Evolutionary conservation across 2,888 invertebrate genomes (phyloP), one percentile per base, ranked within the genome.

Genomic region (Netelia inedita): DNA sequence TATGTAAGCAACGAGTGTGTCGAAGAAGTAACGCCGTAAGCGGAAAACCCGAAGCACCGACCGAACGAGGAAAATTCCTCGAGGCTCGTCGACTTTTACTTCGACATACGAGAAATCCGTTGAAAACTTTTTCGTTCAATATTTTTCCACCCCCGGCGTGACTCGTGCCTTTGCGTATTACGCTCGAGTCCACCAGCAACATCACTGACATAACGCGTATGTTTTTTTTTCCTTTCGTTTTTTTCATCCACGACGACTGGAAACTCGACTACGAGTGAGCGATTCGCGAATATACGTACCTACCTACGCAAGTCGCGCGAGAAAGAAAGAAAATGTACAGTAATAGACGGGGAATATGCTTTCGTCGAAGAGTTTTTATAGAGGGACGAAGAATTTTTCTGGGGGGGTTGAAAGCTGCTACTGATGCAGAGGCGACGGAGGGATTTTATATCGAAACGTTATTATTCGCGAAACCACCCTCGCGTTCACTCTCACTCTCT

Each of bases 51-150:
- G 57, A 76, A 53, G 50, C 65, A 23, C 74, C 35, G 19, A 28
- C 41, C 55, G 21, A 41, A 50, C 41, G 55, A 11, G 75, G 35
- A 63, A 55, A 76, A 76, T 82, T 76, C 59, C 69, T 57, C 71
- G 65, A 76, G 59, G 65, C 71, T 72, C 71, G 65, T 72, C 76
- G 82, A 71, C 63, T 76, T 71, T 71, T 63, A 63, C 71, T 2
- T 46, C 14, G 11, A 11, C 46, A 46, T 46, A 14, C 14, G 23
- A 71, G 28, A 78, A 83, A 74, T 83, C 79, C 79, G 79, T 82
- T 73, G 82, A 78, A 46, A 83, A 82, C 82, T 82, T 83, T 79
- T 83, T 73, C 61, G 73, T 69, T 83, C 73, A 74, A 79, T 73
- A 79, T 73, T 74, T 78, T 73, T 83, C 28, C 75, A 21, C 57